Conservation (phyloP, 2,888 invertebrate genomes). For the Drosophila seclusa region DNA sequence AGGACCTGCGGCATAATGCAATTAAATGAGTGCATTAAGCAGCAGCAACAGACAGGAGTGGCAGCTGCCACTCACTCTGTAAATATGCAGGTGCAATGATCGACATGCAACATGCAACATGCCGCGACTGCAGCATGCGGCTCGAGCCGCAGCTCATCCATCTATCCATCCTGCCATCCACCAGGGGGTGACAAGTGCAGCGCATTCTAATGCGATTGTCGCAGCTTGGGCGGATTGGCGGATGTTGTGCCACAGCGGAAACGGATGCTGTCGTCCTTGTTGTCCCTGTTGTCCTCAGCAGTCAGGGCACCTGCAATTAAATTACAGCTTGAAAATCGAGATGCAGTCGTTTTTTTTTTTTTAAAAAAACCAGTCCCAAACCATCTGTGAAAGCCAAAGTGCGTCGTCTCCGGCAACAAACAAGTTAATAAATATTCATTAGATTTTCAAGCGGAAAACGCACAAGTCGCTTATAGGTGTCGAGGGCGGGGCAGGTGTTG, state of each 20-base stretch:
- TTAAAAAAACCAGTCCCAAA: conserved; percentile 11
- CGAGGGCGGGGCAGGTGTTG: background rate
- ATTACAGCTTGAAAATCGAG: conserved; percentile 68
- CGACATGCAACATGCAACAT: conserved; percentile 34
- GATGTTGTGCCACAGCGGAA: conserved; percentile 71
- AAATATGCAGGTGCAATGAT: conserved; percentile 58
- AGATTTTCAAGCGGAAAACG: conserved; percentile 44
- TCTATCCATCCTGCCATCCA: conserved; percentile 56
- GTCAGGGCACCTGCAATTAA: conserved; percentile 63
- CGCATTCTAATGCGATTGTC: conserved; percentile 77
- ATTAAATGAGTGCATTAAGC: conserved; percentile 79
- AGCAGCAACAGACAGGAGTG: conserved; percentile 16
- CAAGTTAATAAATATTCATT: conserved; percentile 76
- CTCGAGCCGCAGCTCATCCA: conserved; percentile 50
- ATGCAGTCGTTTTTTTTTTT: conserved; percentile 19
- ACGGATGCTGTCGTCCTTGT: conserved; percentile 60
- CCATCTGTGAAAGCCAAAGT: conserved; percentile 18
- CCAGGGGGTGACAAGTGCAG: conserved; percentile 51
- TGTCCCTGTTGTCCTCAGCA: conserved; percentile 14
- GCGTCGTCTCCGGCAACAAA: conserved; percentile 18
- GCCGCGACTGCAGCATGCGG: conserved; percentile 11
- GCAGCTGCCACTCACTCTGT: background rate
- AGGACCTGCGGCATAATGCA: conserved; percentile 79
- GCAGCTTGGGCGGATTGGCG: conserved; percentile 49
- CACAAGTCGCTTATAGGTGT: background rate